A percentile compares a stretch with the other conserved stretches of the same genome.
These are phyloP conservation scores for Sympetrum striolatum DNA, from an alignment of 2,888 invertebrate species.

Conservation along the genomic window DNA sequence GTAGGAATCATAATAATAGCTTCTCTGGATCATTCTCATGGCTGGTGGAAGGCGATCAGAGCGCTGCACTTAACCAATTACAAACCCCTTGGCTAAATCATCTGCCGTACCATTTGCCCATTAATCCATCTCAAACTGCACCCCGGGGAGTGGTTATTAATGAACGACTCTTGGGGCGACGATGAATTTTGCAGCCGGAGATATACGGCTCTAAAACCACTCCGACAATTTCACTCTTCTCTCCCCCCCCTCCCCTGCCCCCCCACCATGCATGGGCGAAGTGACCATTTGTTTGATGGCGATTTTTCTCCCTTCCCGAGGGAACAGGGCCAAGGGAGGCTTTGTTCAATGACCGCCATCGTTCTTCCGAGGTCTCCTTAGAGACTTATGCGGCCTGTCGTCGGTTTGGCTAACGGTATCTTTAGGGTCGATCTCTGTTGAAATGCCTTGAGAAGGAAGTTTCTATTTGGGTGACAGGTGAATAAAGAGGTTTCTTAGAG, in stretches of 20 bases:
- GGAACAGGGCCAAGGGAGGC: not conserved
- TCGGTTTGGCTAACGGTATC: not conserved
- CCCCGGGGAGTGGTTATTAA: conserved; percentile 37
- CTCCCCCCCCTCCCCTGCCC: not conserved
- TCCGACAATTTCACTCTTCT: conserved; percentile 5
- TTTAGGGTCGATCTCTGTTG: not conserved
- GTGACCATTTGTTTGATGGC: conserved; percentile 30
- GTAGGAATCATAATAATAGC: not conserved
- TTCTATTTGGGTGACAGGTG: too few relatives aligned
- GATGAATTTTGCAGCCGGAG: conserved; percentile 19
- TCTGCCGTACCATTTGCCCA: not conserved
- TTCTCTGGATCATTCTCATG: not conserved
- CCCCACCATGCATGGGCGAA: not conserved
- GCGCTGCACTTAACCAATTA: conserved; percentile 42
- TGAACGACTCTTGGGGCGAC: not conserved
- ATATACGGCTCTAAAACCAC: conserved; percentile 1
- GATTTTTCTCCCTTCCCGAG: not conserved
- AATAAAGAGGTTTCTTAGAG: too few relatives aligned
- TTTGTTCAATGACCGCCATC: not conserved
- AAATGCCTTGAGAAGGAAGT: too few relatives aligned
- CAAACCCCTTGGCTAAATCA: not conserved
- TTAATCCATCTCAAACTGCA: conserved; percentile 29
- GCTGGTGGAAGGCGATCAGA: conserved; percentile 6
- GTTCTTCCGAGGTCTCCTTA: not conserved
- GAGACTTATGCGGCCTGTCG: not conserved